A percentile compares a stretch with the other conserved stretches of the same genome.
Conservation (phyloP, 1,140 invertebrate genomes). For the Maniola jurtina region DNA sequence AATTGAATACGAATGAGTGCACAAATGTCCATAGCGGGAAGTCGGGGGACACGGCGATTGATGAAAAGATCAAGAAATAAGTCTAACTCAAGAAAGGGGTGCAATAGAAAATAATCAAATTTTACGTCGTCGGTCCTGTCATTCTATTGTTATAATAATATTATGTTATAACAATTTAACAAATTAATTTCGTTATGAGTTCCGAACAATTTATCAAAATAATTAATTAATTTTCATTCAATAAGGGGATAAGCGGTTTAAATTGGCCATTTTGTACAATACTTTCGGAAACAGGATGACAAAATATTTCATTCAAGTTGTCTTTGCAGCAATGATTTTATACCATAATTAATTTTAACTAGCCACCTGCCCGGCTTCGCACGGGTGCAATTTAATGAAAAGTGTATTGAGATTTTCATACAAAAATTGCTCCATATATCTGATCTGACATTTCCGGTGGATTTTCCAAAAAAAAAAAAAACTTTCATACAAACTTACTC, state of each 20-base stretch:
- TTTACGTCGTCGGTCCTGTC: not conserved
- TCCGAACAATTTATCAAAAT: not conserved
- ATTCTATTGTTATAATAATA: not conserved
- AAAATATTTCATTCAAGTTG: too few relatives aligned
- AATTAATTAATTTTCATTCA: not conserved
- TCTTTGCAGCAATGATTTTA: too few relatives aligned
- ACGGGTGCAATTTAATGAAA: too few relatives aligned
- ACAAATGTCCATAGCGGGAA: too few relatives aligned
- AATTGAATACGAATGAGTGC: too few relatives aligned
- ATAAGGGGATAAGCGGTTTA: not conserved
- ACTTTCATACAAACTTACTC: not conserved
- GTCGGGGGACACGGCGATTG: not conserved
- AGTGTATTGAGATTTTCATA: too few relatives aligned
- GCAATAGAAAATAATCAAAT: not conserved
- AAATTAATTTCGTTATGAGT: not conserved
- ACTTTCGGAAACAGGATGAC: conserved; percentile 8
- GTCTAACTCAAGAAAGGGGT: not conserved
- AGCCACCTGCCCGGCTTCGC: too few relatives aligned
- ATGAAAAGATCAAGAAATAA: not conserved
- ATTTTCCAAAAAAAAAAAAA: too few relatives aligned
- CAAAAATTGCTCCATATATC: too few relatives aligned
- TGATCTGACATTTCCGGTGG: too few relatives aligned
- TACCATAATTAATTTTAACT: too few relatives aligned
- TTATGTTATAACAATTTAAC: not conserved
- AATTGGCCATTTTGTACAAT: conserved; percentile 7